These are phyloP conservation scores for Amphiprion percula DNA, from an alignment of 2,113 vertebrate species.

Conservation along the genomic window DNA sequence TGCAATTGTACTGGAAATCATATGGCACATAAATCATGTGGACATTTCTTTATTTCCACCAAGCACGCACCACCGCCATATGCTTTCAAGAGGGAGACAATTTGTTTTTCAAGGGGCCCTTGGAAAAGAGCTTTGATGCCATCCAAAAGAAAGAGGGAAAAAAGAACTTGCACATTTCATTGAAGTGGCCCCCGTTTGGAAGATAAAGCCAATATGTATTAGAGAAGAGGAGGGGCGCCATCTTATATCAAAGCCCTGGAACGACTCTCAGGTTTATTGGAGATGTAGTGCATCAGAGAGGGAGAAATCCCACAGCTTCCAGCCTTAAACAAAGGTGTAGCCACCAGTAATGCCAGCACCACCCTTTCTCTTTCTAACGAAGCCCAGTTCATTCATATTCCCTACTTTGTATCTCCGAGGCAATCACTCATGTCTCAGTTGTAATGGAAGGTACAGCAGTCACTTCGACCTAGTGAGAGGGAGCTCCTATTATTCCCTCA, in stretches of 20 bases:
- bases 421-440: slow-evolving; percentile 72
- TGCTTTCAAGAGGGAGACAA: slow-evolving; percentile 52
- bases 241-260: slow-evolving; percentile 48
- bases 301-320: slow-evolving; percentile 38
- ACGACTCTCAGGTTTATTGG: slow-evolving; percentile 14
- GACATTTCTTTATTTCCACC: slow-evolving; percentile 61
- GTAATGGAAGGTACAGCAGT: slow-evolving; percentile 76
- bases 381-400: slow-evolving; percentile 68
- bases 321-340: slow-evolving; percentile 22
- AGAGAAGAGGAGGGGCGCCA: slow-evolving; percentile 5
- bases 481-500: slow-evolving; percentile 78
- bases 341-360: slow-evolving; percentile 7
- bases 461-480: slow-evolving; percentile 66
- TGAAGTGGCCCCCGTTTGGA: slow-evolving; percentile 42
- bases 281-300: not conserved
- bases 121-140: slow-evolving; percentile 56
- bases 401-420: slow-evolving; percentile 56
- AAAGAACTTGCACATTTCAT: slow-evolving; percentile 33
- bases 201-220: slow-evolving; percentile 50
- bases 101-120: slow-evolving; percentile 58
- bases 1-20: slow-evolving; percentile 60
- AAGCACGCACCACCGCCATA: slow-evolving; percentile 27
- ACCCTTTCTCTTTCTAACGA: slow-evolving; percentile 23
- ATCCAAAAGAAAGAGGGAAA: slow-evolving; percentile 24
- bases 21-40: slow-evolving; percentile 70